Conservation (phyloP, 2,888 invertebrate genomes). For the Cyaniris semiargus region DNA sequence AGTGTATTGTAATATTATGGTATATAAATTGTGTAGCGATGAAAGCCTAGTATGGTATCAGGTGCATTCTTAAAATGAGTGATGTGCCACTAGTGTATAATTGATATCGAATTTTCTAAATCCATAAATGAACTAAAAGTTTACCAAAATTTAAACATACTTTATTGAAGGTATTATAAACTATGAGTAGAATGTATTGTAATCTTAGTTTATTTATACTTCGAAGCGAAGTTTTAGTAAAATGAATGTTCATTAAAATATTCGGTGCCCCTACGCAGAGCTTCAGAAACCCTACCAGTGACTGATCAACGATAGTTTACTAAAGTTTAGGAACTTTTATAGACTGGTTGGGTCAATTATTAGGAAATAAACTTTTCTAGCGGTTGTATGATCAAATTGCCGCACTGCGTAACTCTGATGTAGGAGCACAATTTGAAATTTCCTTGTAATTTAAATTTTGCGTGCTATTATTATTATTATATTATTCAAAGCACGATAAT, state of each 20-base stretch:
- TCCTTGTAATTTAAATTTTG: neutral
- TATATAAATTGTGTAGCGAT: neutral
- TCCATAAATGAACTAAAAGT: neutral
- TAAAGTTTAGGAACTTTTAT: slow-evolving; percentile 12
- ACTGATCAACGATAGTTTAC: slow-evolving; percentile 18
- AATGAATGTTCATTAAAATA: slow-evolving; percentile 21
- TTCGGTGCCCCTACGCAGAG: slow-evolving; percentile 20
- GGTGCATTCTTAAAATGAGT: neutral
- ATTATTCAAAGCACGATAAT: neutral
- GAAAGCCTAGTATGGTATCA: neutral
- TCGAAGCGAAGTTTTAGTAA: slow-evolving; percentile 20
- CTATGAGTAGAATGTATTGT: neutral
- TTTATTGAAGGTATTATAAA: neutral
- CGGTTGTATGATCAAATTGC: slow-evolving; percentile 17
- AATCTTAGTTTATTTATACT: slow-evolving; percentile 10
- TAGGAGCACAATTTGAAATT: slow-evolving; percentile 30
- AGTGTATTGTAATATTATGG: neutral
- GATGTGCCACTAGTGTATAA: neutral
- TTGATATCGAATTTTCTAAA: slow-evolving; percentile 11
- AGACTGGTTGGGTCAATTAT: slow-evolving; percentile 29
- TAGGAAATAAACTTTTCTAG: neutral
- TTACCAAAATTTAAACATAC: neutral
- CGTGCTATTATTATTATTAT: neutral
- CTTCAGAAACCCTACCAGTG: slow-evolving; percentile 23
- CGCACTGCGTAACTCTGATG: slow-evolving; percentile 15